These are phyloP conservation scores for Pomacea canaliculata DNA, from an alignment of 2,888 invertebrate species.

Conservation along the genomic window DNA sequence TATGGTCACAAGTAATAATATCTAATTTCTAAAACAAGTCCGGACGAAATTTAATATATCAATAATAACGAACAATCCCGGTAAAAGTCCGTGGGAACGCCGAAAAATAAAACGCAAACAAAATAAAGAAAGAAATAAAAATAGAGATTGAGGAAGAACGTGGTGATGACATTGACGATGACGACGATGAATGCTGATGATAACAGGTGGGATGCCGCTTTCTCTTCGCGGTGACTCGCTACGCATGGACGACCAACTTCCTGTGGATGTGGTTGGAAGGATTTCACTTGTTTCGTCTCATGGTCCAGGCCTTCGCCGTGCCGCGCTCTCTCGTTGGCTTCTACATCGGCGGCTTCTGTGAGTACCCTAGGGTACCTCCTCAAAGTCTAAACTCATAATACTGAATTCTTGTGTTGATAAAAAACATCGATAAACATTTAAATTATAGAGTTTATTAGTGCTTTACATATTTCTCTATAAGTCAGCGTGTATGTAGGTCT, in stretches of 20 bases:
- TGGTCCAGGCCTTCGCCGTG: slow-evolving; percentile 63
- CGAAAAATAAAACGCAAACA: too few species aligned
- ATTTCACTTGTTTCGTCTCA: slow-evolving; percentile 61
- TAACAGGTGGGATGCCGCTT: slow-evolving; percentile 57
- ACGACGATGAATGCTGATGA: slow-evolving; percentile 10
- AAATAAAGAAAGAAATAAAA: neutral
- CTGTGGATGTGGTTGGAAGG: slow-evolving; percentile 68
- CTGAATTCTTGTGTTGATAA: neutral
- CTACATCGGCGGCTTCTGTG: slow-evolving; percentile 63
- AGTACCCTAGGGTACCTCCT: neutral
- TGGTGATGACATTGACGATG: slow-evolving; percentile 12
- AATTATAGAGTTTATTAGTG: neutral
- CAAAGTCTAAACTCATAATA: too few species aligned
- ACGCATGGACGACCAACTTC: slow-evolving; percentile 56
- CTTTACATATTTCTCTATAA: too few species aligned
- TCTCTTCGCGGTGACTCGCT: slow-evolving; percentile 57
- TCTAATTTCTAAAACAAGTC: too few species aligned
- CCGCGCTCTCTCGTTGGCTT: slow-evolving; percentile 55
- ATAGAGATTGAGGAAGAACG: slow-evolving; percentile 1
- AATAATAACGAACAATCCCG: too few species aligned
- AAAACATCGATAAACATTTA: neutral
- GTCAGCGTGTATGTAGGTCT: too few species aligned
- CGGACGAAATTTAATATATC: too few species aligned
- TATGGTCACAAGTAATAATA: too few species aligned
- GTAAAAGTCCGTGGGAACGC: too few species aligned